Evolutionary conservation across 35 echinoderm and acorn worm species (phyloP), one percentile per base, ranked within the genome.

Genomic region (Amphiura filiformis): DNA sequence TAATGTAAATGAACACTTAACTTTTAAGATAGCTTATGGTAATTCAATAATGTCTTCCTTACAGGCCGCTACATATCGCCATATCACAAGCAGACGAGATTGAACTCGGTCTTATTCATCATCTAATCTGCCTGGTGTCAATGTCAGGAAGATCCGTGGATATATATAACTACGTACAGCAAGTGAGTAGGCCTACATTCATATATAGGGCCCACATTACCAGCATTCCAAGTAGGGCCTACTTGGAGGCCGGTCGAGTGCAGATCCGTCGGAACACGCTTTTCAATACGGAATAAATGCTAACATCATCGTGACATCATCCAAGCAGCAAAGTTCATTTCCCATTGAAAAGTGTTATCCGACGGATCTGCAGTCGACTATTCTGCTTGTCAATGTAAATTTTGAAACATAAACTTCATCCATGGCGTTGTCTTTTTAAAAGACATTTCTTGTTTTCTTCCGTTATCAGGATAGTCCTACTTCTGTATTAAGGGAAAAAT

Each of bases 81-180:
- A 83, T 92, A 9, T 86, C 89, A 31, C 94, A 96, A 65, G 94
- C 61, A 70, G 61, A 96, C 20, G 34, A 85, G 77, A 36, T 86
- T 0, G 94, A 96, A 70, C 57, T 96, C 18, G 40, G 90, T 15
- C 91, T 92, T 40, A 89, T 96, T 17, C 82, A 82, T 22, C 34
- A 87, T 1, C 84, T 96, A 35, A 92, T 96, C 32, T 80, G 91
- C 26, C 81, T 96, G 32, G 85, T 96, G 13, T 49, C 78, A 31
- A 81, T 96, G 76, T 87, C 90, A 28, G 90, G 94, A 1, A 96
- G 89, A 56, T 81, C 84, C 13, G 75, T 96, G 28, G 94, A 96
- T 70, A 89, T 96, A 65, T 92, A 92, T 57, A 96, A 96, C 44
- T 92, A 92, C 44, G 91, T 96, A 85, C 94, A 96, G 26, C 94